A percentile compares a stretch with the other conserved stretches of the same genome.
These are phyloP conservation scores for Nomada ferruginata DNA, from an alignment of 2,888 invertebrate genomes.

Conservation along the genomic window DNA sequence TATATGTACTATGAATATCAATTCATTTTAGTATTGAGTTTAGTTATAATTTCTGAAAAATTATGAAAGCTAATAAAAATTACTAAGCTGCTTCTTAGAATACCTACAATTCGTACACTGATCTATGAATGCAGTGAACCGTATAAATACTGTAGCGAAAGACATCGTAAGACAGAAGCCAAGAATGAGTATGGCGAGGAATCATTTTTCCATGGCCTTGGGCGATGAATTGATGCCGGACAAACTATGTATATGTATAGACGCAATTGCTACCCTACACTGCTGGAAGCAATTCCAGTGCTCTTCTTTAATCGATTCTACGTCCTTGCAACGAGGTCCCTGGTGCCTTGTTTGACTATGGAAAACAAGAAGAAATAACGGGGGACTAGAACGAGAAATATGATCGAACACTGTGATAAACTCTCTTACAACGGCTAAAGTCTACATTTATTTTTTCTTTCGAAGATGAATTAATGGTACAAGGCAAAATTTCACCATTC, in stretches of 20 bases:
- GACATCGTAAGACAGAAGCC: not conserved
- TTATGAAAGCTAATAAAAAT: too few relatives aligned
- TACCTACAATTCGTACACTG: too few relatives aligned
- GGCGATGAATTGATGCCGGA: slow-evolving; percentile 8
- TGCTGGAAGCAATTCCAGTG: slow-evolving; percentile 9
- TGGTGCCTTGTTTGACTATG: slow-evolving; percentile 26
- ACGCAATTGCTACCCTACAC: slow-evolving; percentile 9
- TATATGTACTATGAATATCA: too few relatives aligned
- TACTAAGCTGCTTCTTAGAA: not conserved
- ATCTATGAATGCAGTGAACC: too few relatives aligned
- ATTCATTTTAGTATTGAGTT: too few relatives aligned
- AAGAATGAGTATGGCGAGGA: not conserved
- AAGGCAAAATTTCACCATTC: slow-evolving; percentile 8
- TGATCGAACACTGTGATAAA: slow-evolving; percentile 14
- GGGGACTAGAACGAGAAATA: slow-evolving; percentile 2
- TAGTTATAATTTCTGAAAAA: too few relatives aligned
- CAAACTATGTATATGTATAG: not conserved
- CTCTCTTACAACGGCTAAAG: not conserved
- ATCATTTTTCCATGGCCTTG: slow-evolving; percentile 1
- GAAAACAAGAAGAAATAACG: slow-evolving; percentile 22
- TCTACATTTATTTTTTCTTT: slow-evolving; percentile 14
- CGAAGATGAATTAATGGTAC: slow-evolving; percentile 18
- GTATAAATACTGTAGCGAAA: not conserved
- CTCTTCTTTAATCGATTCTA: slow-evolving; percentile 20
- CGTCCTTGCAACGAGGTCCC: slow-evolving; percentile 3